A percentile compares a stretch with the other conserved stretches of the same genome.
phyloP scores from a whole-genome alignment of 2,797 vertebrate genomes.

The Mormyrops attenuatus region DNA sequence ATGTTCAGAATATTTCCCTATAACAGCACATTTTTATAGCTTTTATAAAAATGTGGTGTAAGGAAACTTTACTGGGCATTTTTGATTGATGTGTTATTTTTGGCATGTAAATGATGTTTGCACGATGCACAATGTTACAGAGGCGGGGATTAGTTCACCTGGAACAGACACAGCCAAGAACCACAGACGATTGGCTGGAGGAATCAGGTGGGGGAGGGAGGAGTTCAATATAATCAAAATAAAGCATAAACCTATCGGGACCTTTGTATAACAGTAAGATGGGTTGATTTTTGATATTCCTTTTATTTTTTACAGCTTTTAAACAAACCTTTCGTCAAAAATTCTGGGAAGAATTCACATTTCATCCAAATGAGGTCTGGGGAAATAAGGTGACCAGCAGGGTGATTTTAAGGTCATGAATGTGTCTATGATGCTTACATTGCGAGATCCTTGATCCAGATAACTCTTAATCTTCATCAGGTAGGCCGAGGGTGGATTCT shows the following conservation, averaged over 20 bases:
- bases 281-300: background rate
- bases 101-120: background rate
- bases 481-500: conserved; percentile 85
- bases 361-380: background rate
- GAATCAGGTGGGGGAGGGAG: background rate
- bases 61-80: background rate
- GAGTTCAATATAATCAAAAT: background rate
- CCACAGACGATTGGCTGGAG: background rate
- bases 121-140: background rate
- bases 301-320: background rate
- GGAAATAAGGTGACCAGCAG: background rate
- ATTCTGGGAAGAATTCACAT: background rate
- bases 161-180: background rate
- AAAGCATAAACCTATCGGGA: background rate
- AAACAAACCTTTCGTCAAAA: background rate
- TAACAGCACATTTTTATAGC: background rate
- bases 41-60: background rate
- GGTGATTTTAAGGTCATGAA: background rate
- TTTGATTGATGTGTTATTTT: background rate
- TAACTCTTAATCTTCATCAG: conserved; percentile 88
- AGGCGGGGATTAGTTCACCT: background rate
- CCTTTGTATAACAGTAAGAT: background rate
- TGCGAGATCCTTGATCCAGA: conserved; percentile 80
- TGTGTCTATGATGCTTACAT: conserved; percentile 59
- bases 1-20: background rate